Percentiles rank a stretch among this genome's conserved stretches.
Evolutionary conservation across 2,113 vertebrate genomes (phyloP).

Genomic region (Ranitomeya variabilis): DNA sequence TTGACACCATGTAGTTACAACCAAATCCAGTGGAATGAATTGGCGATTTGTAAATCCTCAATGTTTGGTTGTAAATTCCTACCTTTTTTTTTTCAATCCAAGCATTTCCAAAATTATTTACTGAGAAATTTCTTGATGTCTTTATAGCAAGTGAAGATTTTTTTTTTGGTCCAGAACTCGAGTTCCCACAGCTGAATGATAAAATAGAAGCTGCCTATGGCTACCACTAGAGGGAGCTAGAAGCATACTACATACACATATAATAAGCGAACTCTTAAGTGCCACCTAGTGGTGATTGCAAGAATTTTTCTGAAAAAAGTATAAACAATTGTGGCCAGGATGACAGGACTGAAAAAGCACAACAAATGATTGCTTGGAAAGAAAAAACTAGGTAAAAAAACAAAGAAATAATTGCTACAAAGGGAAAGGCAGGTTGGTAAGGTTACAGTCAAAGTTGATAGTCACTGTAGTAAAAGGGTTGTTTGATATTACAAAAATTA

Average conservation of each 20-base stretch:
- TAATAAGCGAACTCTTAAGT: background rate
- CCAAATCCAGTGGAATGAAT: background rate
- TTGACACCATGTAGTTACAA: background rate
- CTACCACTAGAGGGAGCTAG: background rate
- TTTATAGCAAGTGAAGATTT: background rate
- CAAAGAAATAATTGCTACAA: too few relatives aligned
- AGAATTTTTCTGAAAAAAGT: too few relatives aligned
- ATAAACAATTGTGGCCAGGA: too few relatives aligned
- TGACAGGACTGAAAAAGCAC: too few relatives aligned
- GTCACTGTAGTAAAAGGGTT: too few relatives aligned
- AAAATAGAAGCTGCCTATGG: background rate
- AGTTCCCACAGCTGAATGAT: background rate
- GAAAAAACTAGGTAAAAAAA: too few relatives aligned
- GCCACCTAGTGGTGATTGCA: background rate
- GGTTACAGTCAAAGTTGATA: too few relatives aligned
- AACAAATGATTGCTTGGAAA: too few relatives aligned
- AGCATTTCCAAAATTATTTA: background rate
- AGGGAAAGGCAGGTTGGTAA: too few relatives aligned
- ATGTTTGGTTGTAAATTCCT: background rate
- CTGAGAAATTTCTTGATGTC: background rate
- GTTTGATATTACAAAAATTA: too few relatives aligned
- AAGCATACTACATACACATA: background rate
- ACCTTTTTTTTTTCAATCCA: background rate
- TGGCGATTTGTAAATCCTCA: background rate
- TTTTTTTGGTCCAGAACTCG: background rate